Evolutionary conservation across 2,797 vertebrate species (phyloP), one percentile per base, ranked within the genome.

Genomic region (Okamejei kenojei): DNA sequence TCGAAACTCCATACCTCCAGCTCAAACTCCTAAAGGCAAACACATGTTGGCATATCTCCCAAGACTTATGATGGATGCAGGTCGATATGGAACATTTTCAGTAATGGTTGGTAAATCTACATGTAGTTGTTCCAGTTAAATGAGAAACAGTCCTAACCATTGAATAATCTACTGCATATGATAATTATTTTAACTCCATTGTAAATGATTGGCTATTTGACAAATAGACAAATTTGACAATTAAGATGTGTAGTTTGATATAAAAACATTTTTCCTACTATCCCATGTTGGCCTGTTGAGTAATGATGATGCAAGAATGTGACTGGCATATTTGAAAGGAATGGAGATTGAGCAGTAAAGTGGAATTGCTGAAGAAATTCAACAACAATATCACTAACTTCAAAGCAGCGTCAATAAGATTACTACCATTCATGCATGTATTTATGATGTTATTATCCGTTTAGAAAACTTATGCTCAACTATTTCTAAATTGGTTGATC

Each of bases 1-100:
- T 76, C 96, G 96, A 94, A 96, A 97, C 95, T 96, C 97, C 90
- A 95, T 96, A 15, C 96, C 96, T 0, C 95, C 94, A 0, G 94
- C 94, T 0, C 95, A 97, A 94, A 94, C 94, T 0, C 96, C 96
- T 35, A 96, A 95, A 0, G 96, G 96, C 23, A 96, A 96, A 95
- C 96, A 96, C 88, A 95, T 96, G 94, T 94, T 97, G 94, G 96
- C 97, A 0, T 96, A 96, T 94, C 95, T 97, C 88, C 96, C 96
- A 0, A 95, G 96, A 94, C 95, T 96, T 0, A 95, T 95, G 54
- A 93, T 95, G 0, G 95, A 96, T 78, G 94, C 94, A 1, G 78
- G 94, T 93, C 94, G 29, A 19, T 96, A 95, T 15, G 94, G 94
- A 94, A 95, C 96, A 35, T 96, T 96, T 94, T 94, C 95, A 6